Percentiles rank a stretch among this genome's conserved stretches.
phyloP scores from a whole-genome alignment of 2,888 invertebrate genomes.

The Eupithecia vulgata region DNA sequence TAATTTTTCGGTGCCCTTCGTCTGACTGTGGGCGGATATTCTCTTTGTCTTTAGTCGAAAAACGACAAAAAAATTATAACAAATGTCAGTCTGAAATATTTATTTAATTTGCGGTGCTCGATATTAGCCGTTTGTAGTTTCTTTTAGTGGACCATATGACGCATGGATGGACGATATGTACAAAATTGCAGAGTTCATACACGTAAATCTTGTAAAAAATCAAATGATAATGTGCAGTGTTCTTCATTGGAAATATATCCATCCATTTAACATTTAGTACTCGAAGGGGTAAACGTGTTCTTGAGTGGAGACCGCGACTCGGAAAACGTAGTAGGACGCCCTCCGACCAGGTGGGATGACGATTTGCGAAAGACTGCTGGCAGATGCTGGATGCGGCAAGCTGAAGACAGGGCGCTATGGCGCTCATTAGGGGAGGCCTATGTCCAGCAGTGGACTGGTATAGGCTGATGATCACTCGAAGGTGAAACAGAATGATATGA shows the following conservation, averaged over 20 bases:
- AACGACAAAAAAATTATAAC: slow-evolving; percentile 65
- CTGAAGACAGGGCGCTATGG: too few species aligned
- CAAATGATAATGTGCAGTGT: neutral
- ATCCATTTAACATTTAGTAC: too few species aligned
- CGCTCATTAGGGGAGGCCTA: too few species aligned
- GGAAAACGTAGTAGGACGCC: too few species aligned
- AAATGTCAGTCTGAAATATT: slow-evolving; percentile 77
- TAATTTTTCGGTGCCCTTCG: slow-evolving; percentile 77
- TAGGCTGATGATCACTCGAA: too few species aligned
- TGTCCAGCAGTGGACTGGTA: too few species aligned
- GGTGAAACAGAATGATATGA: slow-evolving; percentile 10
- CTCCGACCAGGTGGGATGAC: too few species aligned
- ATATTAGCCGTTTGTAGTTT: slow-evolving; percentile 72
- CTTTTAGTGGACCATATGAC: slow-evolving; percentile 66
- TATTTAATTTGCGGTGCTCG: slow-evolving; percentile 67
- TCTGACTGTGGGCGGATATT: slow-evolving; percentile 76
- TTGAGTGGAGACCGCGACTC: too few species aligned
- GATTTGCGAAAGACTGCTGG: too few species aligned
- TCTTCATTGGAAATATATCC: neutral
- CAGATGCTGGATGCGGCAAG: too few species aligned
- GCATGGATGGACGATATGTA: slow-evolving; percentile 66
- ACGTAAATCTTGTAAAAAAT: neutral
- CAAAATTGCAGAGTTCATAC: slow-evolving; percentile 47
- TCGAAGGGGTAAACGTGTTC: too few species aligned
- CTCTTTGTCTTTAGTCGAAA: slow-evolving; percentile 78